Evolutionary conservation across 2,113 vertebrate species (phyloP).

Genomic region (Climacteris rufus): DNA sequence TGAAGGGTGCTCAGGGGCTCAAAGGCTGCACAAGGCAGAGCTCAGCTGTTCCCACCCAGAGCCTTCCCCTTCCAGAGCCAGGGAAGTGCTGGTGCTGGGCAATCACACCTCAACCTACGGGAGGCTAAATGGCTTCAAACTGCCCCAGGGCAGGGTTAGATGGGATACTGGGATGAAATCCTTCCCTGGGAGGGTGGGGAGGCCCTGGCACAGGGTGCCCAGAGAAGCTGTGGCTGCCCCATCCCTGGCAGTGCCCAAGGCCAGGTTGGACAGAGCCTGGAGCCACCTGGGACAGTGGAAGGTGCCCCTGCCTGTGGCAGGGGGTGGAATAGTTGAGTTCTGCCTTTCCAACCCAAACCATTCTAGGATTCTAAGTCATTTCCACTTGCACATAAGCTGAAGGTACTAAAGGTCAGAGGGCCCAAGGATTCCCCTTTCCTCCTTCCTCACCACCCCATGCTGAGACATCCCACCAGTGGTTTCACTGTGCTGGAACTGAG

Average conservation of each 20-base stretch:
- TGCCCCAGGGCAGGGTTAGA: neutral
- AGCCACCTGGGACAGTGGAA: neutral
- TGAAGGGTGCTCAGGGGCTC: neutral
- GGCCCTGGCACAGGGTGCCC: neutral
- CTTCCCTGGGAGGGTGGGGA: neutral
- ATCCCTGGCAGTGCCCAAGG: neutral
- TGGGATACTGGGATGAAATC: neutral
- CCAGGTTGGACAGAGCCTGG: neutral
- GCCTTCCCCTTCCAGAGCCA: neutral
- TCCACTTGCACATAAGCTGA: neutral
- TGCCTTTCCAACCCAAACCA: neutral
- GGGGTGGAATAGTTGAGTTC: neutral
- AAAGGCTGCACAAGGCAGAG: neutral
- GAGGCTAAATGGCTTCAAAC: neutral
- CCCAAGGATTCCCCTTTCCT: neutral
- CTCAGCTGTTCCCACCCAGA: neutral
- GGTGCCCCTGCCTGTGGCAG: neutral
- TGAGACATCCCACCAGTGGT: neutral
- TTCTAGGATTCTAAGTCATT: neutral
- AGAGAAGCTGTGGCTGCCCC: neutral
- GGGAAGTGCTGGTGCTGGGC: neutral
- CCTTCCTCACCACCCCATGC: neutral
- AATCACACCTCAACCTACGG: accelerated
- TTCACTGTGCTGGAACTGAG: neutral
- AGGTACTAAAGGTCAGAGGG: neutral